These are phyloP conservation scores for Agonum fuliginosum DNA, from an alignment of 2,888 invertebrate species.

Conservation along the genomic window DNA sequence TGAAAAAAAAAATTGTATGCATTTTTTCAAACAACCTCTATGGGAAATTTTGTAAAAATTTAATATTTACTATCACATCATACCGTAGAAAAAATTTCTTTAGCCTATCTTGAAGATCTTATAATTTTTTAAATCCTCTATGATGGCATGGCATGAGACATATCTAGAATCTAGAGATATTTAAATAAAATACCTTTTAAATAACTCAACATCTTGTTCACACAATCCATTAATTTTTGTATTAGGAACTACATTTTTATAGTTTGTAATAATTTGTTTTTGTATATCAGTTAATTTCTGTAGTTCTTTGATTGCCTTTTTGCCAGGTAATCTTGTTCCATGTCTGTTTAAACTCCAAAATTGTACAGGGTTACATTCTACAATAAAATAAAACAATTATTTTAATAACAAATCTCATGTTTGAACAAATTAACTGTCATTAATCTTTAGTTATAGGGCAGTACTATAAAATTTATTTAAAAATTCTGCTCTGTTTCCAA, in stretches of 20 bases:
- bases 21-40: too few relatives aligned
- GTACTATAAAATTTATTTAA: too few relatives aligned
- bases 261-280: slow-evolving; percentile 80
- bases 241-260: slow-evolving; percentile 72
- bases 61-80: too few relatives aligned
- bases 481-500: too few relatives aligned
- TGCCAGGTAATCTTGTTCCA: slow-evolving; percentile 81
- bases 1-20: too few relatives aligned
- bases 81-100: too few relatives aligned
- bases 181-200: slow-evolving; percentile 72
- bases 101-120: not conserved
- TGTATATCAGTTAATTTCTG: slow-evolving; percentile 76
- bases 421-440: not conserved
- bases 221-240: slow-evolving; percentile 77
- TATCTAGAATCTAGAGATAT: not conserved
- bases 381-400: slow-evolving; percentile 61
- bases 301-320: slow-evolving; percentile 75
- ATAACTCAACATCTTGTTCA: slow-evolving; percentile 78
- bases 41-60: too few relatives aligned
- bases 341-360: slow-evolving; percentile 84
- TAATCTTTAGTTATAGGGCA: not conserved
- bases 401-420: too few relatives aligned
- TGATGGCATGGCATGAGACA: too few relatives aligned
- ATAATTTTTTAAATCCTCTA: too few relatives aligned
- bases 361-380: slow-evolving; percentile 83